These are phyloP conservation scores for Sus scrofa DNA, from an alignment of 2,113 vertebrate species.

Conservation along the genomic window DNA sequence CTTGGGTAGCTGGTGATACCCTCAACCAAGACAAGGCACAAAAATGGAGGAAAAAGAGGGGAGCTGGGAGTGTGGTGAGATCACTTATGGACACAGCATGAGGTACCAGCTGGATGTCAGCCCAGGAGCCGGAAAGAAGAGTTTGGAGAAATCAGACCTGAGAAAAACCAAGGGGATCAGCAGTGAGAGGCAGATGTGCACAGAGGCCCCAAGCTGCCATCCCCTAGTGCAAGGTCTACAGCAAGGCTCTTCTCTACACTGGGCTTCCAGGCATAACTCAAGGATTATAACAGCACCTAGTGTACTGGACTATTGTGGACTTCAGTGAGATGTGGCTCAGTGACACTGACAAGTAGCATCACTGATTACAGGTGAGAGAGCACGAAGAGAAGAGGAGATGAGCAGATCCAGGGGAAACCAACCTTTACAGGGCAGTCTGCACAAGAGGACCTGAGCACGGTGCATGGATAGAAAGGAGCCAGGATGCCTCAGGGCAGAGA, in stretches of 20 bases:
- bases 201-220: neutral
- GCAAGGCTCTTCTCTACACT: neutral
- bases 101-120: neutral
- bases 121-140: neutral
- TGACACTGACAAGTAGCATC: neutral
- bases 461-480: accelerated
- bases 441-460: no score
- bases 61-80: neutral
- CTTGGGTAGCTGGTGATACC: neutral
- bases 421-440: neutral
- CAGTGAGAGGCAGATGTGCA: neutral
- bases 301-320: neutral
- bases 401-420: neutral
- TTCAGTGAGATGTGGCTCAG: neutral
- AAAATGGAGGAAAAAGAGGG: neutral
- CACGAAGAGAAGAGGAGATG: neutral
- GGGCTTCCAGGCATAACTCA: neutral
- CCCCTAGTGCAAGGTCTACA: neutral
- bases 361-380: accelerated
- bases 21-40: neutral
- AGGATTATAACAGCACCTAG: neutral
- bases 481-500: neutral
- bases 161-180: neutral
- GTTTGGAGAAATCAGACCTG: neutral
- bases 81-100: neutral